These are phyloP conservation scores for Adineta ricciae DNA, from an alignment of 2,888 invertebrate genomes.

Conservation along the genomic window DNA sequence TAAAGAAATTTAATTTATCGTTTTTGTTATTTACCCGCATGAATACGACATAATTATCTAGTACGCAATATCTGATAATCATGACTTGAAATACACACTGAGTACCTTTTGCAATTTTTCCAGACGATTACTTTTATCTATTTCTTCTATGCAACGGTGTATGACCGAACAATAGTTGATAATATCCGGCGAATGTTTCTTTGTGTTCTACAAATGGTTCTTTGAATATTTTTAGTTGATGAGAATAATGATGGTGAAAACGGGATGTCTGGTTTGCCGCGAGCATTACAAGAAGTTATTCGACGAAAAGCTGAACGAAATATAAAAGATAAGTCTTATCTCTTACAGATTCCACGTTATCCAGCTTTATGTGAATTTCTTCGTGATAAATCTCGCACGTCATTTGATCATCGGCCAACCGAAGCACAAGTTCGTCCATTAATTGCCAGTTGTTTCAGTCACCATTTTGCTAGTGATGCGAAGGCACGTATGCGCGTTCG, in stretches of 20 bases:
- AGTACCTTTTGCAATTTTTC: too few relatives aligned
- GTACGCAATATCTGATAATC: too few relatives aligned
- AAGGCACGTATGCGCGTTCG: neutral
- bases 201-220: too few relatives aligned
- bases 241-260: neutral
- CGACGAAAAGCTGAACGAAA: neutral
- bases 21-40: too few relatives aligned
- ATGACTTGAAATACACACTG: too few relatives aligned
- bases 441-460: neutral
- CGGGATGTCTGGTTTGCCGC: neutral
- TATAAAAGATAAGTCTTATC: neutral
- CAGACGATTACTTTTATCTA: too few relatives aligned
- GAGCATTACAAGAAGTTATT: neutral
- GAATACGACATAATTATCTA: too few relatives aligned
- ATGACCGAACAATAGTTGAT: neutral
- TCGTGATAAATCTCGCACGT: neutral
- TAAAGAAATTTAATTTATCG: too few relatives aligned
- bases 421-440: neutral
- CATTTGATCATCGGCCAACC: neutral
- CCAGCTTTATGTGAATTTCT: neutral
- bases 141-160: too few relatives aligned
- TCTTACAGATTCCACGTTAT: neutral
- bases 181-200: neutral
- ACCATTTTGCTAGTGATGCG: neutral
- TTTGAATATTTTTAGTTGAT: neutral